These are phyloP conservation scores for Pangasius sanitwongsei DNA, from an alignment of 2,797 vertebrate species.

Conservation along the genomic window DNA sequence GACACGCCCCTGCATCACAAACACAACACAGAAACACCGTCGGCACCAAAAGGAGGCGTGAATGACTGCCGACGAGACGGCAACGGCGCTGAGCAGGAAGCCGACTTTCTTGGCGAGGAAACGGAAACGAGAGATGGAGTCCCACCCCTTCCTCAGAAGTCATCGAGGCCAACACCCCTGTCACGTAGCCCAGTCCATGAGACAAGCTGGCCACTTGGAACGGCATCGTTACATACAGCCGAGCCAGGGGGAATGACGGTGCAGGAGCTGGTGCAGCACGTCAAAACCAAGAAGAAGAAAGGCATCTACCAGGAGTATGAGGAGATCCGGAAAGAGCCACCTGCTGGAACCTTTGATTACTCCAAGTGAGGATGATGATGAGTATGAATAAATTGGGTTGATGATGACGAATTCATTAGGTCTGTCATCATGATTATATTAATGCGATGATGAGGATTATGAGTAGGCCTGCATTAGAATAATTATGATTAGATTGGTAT, in stretches of 20 bases:
- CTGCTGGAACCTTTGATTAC: conserved; percentile 81
- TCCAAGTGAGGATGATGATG: conserved; percentile 76
- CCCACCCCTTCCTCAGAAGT: conserved; percentile 83
- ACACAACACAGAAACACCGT: conserved; percentile 46
- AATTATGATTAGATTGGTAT: not conserved
- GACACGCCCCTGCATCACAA: conserved; percentile 75
- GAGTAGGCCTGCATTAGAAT: not conserved
- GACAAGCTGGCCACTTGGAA: conserved; percentile 64
- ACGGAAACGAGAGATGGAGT: conserved; percentile 63
- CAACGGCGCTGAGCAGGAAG: conserved; percentile 44
- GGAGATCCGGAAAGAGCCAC: conserved; percentile 83
- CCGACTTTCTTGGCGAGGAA: conserved; percentile 44
- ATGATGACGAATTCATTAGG: not conserved
- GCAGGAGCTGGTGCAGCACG: conserved; percentile 78
- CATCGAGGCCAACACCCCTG: conserved; percentile 72
- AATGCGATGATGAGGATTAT: not conserved
- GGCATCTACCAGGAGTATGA: conserved; percentile 87
- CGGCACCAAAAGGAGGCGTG: conserved; percentile 30
- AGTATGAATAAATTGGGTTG: not conserved
- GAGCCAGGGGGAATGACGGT: conserved; percentile 78
- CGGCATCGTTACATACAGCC: conserved; percentile 77
- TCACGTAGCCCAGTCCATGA: conserved; percentile 64
- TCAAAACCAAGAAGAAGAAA: conserved; percentile 81
- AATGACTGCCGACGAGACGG: conserved; percentile 48
- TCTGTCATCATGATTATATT: not conserved